Evolutionary conservation across 2,888 invertebrate species (phyloP).

Genomic region (Autographa gamma): DNA sequence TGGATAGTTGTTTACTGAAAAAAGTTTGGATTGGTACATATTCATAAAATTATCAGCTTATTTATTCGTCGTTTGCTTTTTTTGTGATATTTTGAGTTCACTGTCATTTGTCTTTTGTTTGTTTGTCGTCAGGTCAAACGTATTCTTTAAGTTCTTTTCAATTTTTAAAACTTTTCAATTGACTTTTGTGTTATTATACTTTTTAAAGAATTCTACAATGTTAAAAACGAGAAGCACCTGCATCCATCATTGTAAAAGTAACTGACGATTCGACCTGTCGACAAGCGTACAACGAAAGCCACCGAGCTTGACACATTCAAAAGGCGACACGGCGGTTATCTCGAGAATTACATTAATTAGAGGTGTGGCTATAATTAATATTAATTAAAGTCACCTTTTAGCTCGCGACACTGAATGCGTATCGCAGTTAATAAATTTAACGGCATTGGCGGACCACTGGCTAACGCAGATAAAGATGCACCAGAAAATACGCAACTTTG

Average conservation of each 20-base stretch:
- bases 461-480: slow-evolving; percentile 84
- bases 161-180: not conserved
- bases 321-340: slow-evolving; percentile 73
- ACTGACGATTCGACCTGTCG: slow-evolving; percentile 36
- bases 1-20: slow-evolving; percentile 66
- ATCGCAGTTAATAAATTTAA: slow-evolving; percentile 89
- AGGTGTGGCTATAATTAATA: slow-evolving; percentile 88
- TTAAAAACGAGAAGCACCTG: slow-evolving; percentile 28
- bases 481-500: slow-evolving; percentile 69
- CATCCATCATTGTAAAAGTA: slow-evolving; percentile 30
- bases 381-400: slow-evolving; percentile 88
- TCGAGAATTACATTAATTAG: slow-evolving; percentile 87
- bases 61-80: slow-evolving; percentile 21
- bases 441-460: slow-evolving; percentile 81
- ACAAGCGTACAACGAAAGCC: slow-evolving; percentile 48
- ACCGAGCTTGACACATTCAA: slow-evolving; percentile 73
- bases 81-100: not conserved
- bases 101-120: not conserved
- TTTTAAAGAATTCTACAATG: slow-evolving; percentile 11
- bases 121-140: not conserved
- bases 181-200: not conserved
- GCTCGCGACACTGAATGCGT: slow-evolving; percentile 86
- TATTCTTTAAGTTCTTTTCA: not conserved
- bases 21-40: slow-evolving; percentile 54
- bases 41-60: slow-evolving; percentile 34